phyloP scores from a whole-genome alignment of 2,113 vertebrate genomes.

The Elanoides forficatus region DNA sequence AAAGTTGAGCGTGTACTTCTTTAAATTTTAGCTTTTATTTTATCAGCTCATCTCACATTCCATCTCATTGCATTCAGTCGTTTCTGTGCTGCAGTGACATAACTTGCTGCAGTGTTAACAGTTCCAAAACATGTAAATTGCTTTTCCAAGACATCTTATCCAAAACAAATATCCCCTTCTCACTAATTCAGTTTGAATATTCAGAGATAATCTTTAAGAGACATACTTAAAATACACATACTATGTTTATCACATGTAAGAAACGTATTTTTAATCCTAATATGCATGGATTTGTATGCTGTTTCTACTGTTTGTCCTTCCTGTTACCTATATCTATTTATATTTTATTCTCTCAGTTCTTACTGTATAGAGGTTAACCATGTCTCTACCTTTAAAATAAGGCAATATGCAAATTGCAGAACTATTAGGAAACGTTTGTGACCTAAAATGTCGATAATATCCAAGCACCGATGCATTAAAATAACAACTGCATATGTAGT shows the following conservation, averaged over 20 bases:
- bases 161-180: slow-evolving; percentile 47
- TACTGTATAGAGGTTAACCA: background rate
- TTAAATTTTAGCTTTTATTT: background rate
- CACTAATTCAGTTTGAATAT: slow-evolving; percentile 19
- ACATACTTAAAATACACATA: background rate
- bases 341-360: background rate
- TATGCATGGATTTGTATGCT: background rate
- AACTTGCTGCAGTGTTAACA: background rate
- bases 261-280: background rate
- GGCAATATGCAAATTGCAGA: background rate
- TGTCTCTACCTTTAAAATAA: background rate
- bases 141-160: background rate
- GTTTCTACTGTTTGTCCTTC: background rate
- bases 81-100: background rate
- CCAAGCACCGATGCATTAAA: background rate
- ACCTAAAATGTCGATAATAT: background rate
- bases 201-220: slow-evolving; percentile 31
- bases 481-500: background rate
- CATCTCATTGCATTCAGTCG: background rate
- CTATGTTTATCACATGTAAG: background rate
- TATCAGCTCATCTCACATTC: slow-evolving; percentile 40
- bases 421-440: background rate
- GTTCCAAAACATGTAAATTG: slow-evolving; percentile 15
- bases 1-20: slow-evolving; percentile 12
- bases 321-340: background rate